These are phyloP conservation scores for Lepilemur ruficaudatus DNA, from an alignment of 2,797 vertebrate genomes.

Conservation along the genomic window DNA sequence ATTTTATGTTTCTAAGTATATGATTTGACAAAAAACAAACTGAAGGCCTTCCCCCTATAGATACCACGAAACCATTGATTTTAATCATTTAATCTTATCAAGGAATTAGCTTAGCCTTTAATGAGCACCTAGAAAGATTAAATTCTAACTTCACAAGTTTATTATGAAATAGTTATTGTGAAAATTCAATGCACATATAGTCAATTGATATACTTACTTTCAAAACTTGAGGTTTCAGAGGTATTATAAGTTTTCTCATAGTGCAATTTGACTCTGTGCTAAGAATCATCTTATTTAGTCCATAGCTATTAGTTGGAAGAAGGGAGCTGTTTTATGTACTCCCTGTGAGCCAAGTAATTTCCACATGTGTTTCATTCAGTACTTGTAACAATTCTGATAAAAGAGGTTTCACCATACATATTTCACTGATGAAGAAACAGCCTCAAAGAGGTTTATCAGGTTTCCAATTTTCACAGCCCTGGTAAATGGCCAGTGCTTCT, in stretches of 20 bases:
- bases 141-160: conserved; percentile 52
- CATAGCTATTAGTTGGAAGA: background rate
- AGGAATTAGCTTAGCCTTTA: conserved; percentile 52
- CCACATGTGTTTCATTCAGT: background rate
- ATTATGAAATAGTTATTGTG: conserved; percentile 30
- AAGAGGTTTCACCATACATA: background rate
- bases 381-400: background rate
- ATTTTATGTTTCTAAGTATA: conserved; percentile 57
- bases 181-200: conserved; percentile 7
- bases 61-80: conserved; percentile 12
- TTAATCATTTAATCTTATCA: conserved; percentile 48
- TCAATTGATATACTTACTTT: background rate
- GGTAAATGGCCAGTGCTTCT: background rate
- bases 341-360: background rate
- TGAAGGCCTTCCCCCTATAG: background rate
- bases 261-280: background rate
- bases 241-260: background rate
- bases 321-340: background rate
- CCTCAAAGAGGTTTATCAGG: background rate
- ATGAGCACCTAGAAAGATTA: conserved; percentile 54
- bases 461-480: background rate
- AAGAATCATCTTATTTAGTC: background rate
- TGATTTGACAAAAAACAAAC: background rate
- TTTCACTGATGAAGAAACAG: background rate
- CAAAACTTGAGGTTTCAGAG: background rate